Conservation (phyloP, 2,888 invertebrate genomes). For the Nomada lathburiana region DNA sequence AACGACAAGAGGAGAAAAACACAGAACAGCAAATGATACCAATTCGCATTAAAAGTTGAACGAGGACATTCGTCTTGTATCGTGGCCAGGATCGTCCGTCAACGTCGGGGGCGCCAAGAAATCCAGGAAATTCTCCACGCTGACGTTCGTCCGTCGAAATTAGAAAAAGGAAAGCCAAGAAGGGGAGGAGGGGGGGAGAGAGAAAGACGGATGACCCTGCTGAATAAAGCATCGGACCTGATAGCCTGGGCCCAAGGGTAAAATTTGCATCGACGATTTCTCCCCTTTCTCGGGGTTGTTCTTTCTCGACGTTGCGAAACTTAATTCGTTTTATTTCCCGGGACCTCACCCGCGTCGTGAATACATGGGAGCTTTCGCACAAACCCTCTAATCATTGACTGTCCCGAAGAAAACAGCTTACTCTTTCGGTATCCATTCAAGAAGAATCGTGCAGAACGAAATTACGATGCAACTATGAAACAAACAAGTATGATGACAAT, state of each 20-base stretch:
- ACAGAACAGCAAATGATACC: neutral
- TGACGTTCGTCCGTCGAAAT: conserved; percentile 60
- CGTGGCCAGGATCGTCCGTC: conserved; percentile 38
- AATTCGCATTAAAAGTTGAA: conserved; percentile 19
- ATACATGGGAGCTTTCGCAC: neutral
- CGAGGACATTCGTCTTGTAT: conserved; percentile 23
- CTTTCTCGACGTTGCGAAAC: conserved; percentile 29
- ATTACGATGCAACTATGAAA: neutral
- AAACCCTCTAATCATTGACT: conserved; percentile 41
- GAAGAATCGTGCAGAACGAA: neutral
- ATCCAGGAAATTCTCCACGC: conserved; percentile 55
- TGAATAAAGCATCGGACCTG: conserved; percentile 55
- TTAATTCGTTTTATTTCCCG: conserved; percentile 42
- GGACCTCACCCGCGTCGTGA: conserved; percentile 4
- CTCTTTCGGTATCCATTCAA: neutral
- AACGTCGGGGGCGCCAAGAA: conserved; percentile 34
- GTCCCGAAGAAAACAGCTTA: conserved; percentile 21
- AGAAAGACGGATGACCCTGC: conserved; percentile 51
- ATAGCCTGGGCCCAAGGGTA: conserved; percentile 40
- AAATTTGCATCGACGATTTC: conserved; percentile 66
- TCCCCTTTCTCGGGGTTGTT: conserved; percentile 1
- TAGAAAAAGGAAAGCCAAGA: conserved; percentile 45
- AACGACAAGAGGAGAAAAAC: neutral
- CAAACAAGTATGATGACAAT: too few relatives aligned
- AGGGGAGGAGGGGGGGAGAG: conserved; percentile 3